These are phyloP conservation scores for Rotaria magnacalcarata DNA, from an alignment of 2,888 invertebrate species.

Conservation along the genomic window DNA sequence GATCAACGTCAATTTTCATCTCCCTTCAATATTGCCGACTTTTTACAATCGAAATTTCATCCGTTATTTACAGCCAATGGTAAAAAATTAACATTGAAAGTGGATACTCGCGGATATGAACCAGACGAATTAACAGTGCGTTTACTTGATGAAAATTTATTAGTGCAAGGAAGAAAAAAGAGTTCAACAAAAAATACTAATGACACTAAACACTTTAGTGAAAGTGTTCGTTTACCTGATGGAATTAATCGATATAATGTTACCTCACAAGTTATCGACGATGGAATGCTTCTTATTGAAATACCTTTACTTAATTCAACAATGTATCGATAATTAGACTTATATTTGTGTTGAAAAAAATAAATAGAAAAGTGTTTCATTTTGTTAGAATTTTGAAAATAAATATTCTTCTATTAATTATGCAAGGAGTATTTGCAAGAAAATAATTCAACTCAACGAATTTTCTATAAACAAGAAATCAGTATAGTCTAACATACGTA, in stretches of 20 bases:
- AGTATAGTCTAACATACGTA: too few species aligned
- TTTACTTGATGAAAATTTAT: conserved; percentile 12
- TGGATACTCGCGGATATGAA: conserved; percentile 11
- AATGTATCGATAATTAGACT: not conserved
- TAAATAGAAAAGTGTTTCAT: too few species aligned
- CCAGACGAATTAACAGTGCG: not conserved
- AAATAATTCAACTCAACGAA: too few species aligned
- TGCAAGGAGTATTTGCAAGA: too few species aligned
- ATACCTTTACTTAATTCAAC: not conserved
- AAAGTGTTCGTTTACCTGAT: conserved; percentile 27
- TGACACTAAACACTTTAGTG: not conserved
- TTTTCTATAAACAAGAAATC: too few species aligned
- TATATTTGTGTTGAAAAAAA: too few species aligned
- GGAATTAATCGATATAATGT: not conserved
- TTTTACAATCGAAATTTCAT: conserved; percentile 22
- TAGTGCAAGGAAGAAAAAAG: conserved; percentile 14
- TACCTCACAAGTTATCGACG: not conserved
- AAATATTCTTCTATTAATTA: too few species aligned
- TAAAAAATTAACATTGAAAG: conserved; percentile 22
- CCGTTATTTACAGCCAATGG: not conserved
- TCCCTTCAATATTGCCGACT: not conserved
- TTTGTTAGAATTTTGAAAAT: too few species aligned
- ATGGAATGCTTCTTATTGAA: not conserved
- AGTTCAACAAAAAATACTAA: not conserved
- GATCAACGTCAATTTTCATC: not conserved